A percentile compares a stretch with the other conserved stretches of the same genome.
These are phyloP conservation scores for Boulengeromyrus knoepffleri DNA, from an alignment of 2,113 vertebrate genomes.

Conservation along the genomic window DNA sequence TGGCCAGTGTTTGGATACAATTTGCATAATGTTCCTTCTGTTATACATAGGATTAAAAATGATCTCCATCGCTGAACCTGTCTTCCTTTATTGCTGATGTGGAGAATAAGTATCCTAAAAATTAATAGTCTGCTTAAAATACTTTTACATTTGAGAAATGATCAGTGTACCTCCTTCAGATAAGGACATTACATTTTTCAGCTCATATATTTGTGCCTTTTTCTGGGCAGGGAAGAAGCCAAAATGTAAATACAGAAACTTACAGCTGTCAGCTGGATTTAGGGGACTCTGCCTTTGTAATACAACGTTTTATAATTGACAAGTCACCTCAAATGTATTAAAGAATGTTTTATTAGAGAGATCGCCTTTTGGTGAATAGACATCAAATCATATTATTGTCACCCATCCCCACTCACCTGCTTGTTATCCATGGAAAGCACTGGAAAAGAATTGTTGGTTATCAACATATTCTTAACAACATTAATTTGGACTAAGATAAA, in stretches of 20 bases:
- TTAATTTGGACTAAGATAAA: not conserved
- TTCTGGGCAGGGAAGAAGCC: not conserved
- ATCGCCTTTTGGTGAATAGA: too few relatives aligned
- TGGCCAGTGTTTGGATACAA: not conserved
- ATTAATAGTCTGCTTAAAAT: not conserved
- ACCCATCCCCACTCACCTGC: not conserved
- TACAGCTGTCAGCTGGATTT: not conserved
- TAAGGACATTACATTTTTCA: not conserved
- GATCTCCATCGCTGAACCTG: not conserved
- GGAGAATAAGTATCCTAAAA: not conserved
- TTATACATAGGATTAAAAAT: not conserved
- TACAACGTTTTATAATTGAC: not conserved
- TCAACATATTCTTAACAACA: too few relatives aligned
- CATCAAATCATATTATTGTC: not conserved
- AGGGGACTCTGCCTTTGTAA: not conserved
- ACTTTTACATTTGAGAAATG: not conserved
- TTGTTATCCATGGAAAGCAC: too few relatives aligned
- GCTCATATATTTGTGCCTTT: not conserved
- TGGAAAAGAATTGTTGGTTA: too few relatives aligned
- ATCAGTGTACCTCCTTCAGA: not conserved
- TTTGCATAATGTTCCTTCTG: too few relatives aligned
- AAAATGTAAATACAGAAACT: not conserved
- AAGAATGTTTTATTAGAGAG: not conserved
- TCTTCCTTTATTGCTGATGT: not conserved
- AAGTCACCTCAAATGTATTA: not conserved